Conservation (phyloP, 2,888 invertebrate genomes). For the Ennomos quercinarius region DNA sequence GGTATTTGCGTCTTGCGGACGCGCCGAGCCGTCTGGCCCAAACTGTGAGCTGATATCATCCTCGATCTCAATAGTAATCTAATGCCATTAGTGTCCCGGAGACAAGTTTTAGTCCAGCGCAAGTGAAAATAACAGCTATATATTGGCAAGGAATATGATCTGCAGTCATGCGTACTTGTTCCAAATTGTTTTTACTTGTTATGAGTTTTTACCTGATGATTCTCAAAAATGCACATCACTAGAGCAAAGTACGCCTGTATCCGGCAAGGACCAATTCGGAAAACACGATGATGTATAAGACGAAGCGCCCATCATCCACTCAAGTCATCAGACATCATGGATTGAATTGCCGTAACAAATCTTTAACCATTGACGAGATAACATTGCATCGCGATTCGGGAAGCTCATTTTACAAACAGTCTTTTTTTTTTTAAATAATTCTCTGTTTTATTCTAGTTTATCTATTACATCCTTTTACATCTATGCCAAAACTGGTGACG, state of each 20-base stretch:
- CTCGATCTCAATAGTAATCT: slow-evolving; percentile 7
- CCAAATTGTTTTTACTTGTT: too few species aligned
- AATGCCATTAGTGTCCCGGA: slow-evolving; percentile 16
- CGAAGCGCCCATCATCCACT: slow-evolving; percentile 9
- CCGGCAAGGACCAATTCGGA: neutral
- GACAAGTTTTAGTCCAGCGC: neutral
- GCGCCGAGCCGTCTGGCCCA: slow-evolving; percentile 63
- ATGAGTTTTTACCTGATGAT: too few species aligned
- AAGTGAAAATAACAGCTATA: neutral
- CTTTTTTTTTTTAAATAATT: too few species aligned
- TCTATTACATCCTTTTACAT: too few species aligned
- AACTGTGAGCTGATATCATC: slow-evolving; percentile 42
- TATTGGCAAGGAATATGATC: too few species aligned
- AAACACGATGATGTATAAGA: slow-evolving; percentile 4
- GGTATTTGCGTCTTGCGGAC: slow-evolving; percentile 47
- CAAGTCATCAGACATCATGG: neutral
- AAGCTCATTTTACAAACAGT: slow-evolving; percentile 4
- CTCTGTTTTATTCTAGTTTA: too few species aligned
- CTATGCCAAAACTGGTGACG: too few species aligned
- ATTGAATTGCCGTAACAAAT: slow-evolving; percentile 19
- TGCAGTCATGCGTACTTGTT: too few species aligned
- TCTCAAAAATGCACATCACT: too few species aligned
- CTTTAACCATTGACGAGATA: slow-evolving; percentile 8
- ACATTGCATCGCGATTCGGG: neutral
- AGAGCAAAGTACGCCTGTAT: neutral